Base-by-base conservation (phyloP, 2,113 vertebrate species). In the Phaethon lepturus region DNA sequence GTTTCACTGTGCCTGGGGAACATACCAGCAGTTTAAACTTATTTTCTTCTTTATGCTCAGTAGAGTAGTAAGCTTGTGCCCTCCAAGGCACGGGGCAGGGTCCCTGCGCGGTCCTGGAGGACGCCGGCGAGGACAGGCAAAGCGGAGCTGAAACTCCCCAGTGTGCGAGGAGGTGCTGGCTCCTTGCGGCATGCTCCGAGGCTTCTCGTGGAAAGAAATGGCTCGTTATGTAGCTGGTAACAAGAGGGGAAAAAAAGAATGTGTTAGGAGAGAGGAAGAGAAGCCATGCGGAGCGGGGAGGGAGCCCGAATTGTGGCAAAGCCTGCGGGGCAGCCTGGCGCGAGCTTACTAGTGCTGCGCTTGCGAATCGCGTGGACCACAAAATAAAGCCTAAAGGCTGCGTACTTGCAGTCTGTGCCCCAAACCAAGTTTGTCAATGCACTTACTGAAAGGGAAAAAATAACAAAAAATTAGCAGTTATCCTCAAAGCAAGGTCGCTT, bases 211-310 rank as follows among this genome's bases (percentile, higher is more conserved):
- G 67, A 42, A n/a, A 16, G 15, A 45, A 67, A 16, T 10, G 6
- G 17, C 53, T 90, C 25, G 0, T 74, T 45, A 19, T 1, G 7
- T 6, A 45, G 5, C 12, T 0, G 3, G 22, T 53, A 53, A 23
- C 5, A 3, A 56, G 19, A 50, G 17, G 35, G 60, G 8, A 2
- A 45, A 26, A 45, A 26, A 38, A 1, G 42, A 20, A 16, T 4
- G 14, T 23, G 19, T 14, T 73, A 4, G 47, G 73, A n/a, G 53
- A 49, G 33, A 17, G 4, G 53, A 62, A 25, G 55, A 35, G n/a
- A 22, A 64, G n/a, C 9, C 2, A 9, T 2, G 4, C 1, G 3
- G 72, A 12, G 6, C 11, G 23, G 22, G 11, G 38, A 24, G 40
- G 6, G 56, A 14, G 24, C 29, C 67, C 50, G 4, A 23, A 50